Conservation (phyloP, 2,797 vertebrate genomes). For the Poecilia velifera region DNA sequence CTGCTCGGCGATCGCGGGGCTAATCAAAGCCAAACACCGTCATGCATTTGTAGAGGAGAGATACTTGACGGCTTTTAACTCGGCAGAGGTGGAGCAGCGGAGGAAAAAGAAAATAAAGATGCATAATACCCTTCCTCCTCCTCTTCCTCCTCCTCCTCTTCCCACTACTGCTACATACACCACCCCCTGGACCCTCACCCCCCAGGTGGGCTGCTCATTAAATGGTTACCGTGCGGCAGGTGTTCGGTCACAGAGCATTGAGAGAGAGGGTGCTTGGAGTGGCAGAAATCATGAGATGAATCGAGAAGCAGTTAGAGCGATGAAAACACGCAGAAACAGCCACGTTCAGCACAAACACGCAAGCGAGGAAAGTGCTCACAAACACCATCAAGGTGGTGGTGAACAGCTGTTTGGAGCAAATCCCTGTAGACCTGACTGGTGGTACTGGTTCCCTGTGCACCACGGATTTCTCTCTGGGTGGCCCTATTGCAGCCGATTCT, state of each 20-base stretch:
- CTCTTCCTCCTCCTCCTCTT: conserved; percentile 32
- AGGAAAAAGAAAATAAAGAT: conserved; percentile 51
- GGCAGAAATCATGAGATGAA: conserved; percentile 79
- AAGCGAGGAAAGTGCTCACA: conserved; percentile 16
- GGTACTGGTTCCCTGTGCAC: conserved; percentile 25
- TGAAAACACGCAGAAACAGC: conserved; percentile 31
- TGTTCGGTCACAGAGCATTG: conserved; percentile 75
- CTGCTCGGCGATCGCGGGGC: conserved; percentile 34
- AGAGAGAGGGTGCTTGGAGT: conserved; percentile 76
- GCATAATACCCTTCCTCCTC: conserved; percentile 49
- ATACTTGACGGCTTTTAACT: conserved; percentile 61
- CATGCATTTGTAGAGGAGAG: conserved; percentile 37
- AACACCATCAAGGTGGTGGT: conserved; percentile 45
- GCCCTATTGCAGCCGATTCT: conserved; percentile 27
- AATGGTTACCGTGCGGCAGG: conserved; percentile 73
- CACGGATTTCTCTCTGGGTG: conserved; percentile 34
- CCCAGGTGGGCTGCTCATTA: conserved; percentile 76
- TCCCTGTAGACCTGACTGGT: conserved; percentile 60
- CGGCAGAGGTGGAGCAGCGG: conserved; percentile 55
- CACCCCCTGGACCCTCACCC: conserved; percentile 37
- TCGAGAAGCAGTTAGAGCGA: conserved; percentile 32
- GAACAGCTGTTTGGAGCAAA: conserved; percentile 71
- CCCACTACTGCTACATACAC: conserved; percentile 14
- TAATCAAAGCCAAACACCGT: conserved; percentile 67
- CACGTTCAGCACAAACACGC: conserved; percentile 31